Evolutionary conservation across 2,888 invertebrate species (phyloP).

Genomic region (Eupithecia pulchellata): DNA sequence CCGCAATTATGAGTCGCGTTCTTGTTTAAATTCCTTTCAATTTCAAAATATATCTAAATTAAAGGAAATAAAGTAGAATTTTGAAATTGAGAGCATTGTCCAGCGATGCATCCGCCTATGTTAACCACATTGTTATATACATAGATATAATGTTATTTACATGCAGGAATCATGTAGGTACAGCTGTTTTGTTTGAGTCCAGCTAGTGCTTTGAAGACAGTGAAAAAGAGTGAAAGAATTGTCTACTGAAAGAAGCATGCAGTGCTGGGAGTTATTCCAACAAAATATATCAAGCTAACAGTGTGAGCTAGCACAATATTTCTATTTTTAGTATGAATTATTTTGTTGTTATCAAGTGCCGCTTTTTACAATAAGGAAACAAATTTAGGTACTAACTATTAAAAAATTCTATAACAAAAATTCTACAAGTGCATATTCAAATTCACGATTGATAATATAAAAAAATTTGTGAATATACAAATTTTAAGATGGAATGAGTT

Average conservation of each 20-base stretch:
- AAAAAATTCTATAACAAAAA: neutral
- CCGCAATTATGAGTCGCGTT: neutral
- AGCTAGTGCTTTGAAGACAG: neutral
- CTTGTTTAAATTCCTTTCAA: neutral
- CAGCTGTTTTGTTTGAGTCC: neutral
- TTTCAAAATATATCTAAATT: neutral
- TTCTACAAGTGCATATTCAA: neutral
- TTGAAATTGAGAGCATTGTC: constrained; percentile 6
- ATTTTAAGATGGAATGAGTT: neutral
- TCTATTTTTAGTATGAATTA: too few relatives aligned
- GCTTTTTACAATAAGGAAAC: too few relatives aligned
- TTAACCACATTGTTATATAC: neutral
- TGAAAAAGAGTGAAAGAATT: neutral
- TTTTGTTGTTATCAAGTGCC: too few relatives aligned
- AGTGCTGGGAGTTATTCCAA: neutral
- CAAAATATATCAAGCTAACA: neutral
- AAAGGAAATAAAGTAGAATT: neutral
- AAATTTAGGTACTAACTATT: neutral
- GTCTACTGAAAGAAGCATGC: neutral
- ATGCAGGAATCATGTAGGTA: neutral
- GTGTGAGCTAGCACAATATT: neutral
- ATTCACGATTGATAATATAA: neutral
- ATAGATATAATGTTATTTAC: neutral
- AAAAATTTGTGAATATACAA: neutral
- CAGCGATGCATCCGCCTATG: constrained; percentile 6